Base-by-base conservation (phyloP, 2,888 invertebrate species). In the Gnatocerus cornutus region DNA sequence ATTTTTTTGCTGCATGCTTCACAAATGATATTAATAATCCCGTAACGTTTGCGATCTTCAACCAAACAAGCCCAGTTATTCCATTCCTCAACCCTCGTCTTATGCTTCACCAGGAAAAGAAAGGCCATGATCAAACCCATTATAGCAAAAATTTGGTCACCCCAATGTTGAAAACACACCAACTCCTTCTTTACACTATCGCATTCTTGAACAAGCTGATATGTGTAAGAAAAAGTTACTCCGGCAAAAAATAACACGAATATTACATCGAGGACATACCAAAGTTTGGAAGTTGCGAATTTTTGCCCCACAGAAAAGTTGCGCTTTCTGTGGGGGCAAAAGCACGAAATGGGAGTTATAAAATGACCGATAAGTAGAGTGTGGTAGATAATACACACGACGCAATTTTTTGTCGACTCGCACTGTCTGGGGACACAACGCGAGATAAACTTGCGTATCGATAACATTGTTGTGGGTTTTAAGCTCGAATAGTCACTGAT, bases 301-400 rank as follows among this genome's bases (percentile, higher is more conserved):
- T 16, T 29, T 37, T 69, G 69, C 5, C 27, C 39, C 27, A 59
- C 41, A n/a, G 58, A 69, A 9, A 12, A 30, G 3, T 21, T 37
- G 7, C 39, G 37, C 13, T 69, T 69, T 8, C 64, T 65, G 41
- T 69, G 69, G 13, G 52, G 45, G 46, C 69, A 69, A 59, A 27
- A 53, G 12, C 69, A 64, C n/a, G 27, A 16, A n/a, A 69, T 52
- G 21, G 69, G 69, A 3, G 52, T 53, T 3, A 65, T 13, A 9
- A 52, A 52, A 41, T 27, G 14, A 8, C 67, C 59, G 10, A 59
- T 50, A 1, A 41, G 0, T 3, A 67, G 33, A 9, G 50, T 67
- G 16, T 29, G 33, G 4, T 7, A 6, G 29, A 67, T 12, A 21
- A 67, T 50, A 16, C 67, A 67, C 29, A 59, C 67, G 1, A 9